Percentiles rank a stretch among this genome's conserved stretches.
Conservation (phyloP, 1,140 invertebrate species). For the Tetramorium alpestre region DNA sequence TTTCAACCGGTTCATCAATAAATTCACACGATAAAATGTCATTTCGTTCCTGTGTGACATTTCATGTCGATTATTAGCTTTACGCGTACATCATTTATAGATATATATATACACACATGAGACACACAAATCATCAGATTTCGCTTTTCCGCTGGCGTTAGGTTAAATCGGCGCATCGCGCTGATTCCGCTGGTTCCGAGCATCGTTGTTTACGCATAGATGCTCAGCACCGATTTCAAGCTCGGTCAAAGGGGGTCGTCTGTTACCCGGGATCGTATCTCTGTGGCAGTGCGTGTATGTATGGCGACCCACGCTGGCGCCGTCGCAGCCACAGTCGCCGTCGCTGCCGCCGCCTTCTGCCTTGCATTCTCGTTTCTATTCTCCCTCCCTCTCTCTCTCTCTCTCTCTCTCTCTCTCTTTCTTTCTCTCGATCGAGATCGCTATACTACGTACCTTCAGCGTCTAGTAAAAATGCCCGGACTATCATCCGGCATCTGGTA, state of each 20-base stretch:
- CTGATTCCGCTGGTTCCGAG: constrained; percentile 8
- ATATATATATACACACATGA: neutral
- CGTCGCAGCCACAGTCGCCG: constrained; percentile 67
- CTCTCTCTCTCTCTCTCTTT: constrained; percentile 61
- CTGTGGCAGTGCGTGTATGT: constrained; percentile 62
- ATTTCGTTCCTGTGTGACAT: neutral
- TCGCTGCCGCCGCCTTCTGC: constrained; percentile 3
- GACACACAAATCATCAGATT: neutral
- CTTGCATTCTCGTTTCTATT: constrained; percentile 37
- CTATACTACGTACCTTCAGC: neutral
- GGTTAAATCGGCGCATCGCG: constrained; percentile 11
- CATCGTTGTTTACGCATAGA: constrained; percentile 51
- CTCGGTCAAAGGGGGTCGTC: constrained; percentile 80
- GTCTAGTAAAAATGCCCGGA: constrained; percentile 31
- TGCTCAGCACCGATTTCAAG: constrained; percentile 60
- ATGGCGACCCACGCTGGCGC: constrained; percentile 83
- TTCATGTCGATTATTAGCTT: too few species aligned
- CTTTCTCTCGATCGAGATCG: constrained; percentile 38
- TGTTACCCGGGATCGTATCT: constrained; percentile 69
- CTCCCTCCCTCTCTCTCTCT: constrained; percentile 63
- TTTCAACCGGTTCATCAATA: neutral
- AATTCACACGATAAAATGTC: neutral
- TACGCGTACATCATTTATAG: neutral
- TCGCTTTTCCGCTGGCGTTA: neutral
- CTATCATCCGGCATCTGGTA: neutral